A percentile compares a stretch with the other conserved stretches of the same genome.
These are phyloP conservation scores for Plusia festucae DNA, from an alignment of 2,888 invertebrate species.

Conservation along the genomic window DNA sequence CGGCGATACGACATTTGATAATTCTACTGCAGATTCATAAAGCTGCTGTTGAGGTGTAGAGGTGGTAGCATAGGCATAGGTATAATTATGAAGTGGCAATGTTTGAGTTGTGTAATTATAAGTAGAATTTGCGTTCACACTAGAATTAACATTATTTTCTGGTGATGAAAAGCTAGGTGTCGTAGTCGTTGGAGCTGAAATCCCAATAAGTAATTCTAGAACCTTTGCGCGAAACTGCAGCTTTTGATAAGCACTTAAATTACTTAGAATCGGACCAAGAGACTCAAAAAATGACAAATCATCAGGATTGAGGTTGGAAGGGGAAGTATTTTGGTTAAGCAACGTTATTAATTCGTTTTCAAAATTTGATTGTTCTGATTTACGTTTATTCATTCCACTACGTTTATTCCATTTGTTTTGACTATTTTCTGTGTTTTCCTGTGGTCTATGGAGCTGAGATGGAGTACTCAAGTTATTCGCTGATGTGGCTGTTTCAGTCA, in stretches of 20 bases:
- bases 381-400: background rate
- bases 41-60: background rate
- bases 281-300: conserved; percentile 33
- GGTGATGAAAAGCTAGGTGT: background rate
- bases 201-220: background rate
- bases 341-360: background rate
- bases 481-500: background rate
- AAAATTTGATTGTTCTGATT: background rate
- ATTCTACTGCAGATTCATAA: background rate
- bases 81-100: background rate
- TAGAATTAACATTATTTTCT: background rate
- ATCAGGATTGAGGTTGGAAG: conserved; percentile 13
- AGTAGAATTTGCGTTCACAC: too few species aligned
- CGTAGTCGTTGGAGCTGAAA: background rate
- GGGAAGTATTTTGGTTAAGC: background rate
- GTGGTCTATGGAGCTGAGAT: background rate
- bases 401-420: background rate
- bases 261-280: conserved; percentile 8
- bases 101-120: background rate
- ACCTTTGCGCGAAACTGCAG: conserved; percentile 13
- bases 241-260: conserved; percentile 9
- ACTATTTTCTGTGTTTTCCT: background rate
- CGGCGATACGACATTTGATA: background rate
- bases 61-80: background rate
- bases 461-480: background rate